Evolutionary conservation across 92 coral and sea anemone genomes (phyloP), one percentile per base, ranked within the genome.

Genomic region (Epizoanthus illoricatus): DNA sequence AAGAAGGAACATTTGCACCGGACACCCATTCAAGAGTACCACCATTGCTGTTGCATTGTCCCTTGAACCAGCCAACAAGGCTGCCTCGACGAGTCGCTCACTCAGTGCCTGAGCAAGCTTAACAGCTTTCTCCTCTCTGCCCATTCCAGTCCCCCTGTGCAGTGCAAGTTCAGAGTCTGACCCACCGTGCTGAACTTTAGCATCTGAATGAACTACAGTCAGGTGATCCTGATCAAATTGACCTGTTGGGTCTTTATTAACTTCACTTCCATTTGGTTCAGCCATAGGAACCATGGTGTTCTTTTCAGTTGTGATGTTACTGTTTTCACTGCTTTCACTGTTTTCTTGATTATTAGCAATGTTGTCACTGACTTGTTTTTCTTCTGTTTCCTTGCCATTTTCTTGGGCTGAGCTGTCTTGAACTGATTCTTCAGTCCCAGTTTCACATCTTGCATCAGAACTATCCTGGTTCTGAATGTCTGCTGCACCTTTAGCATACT

Each of bases 31-130:
- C 57, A 89, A 78, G 15, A 97, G 90, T 54, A 97, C 76, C 5
- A 94, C 94, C 58, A 88, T 86, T 5, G 86, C 98, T 54, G 99
- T 94, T 24, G 92, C 86, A 88, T 97, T 97, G 70, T 97, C 94
- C 49, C 84, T 90, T 18, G 94, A 83, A 3, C 99, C 98, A 65
- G 95, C 98, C 59, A 90, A 78, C 81, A 97, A 67, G 15, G 99
- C 97, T 49, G 94, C 93, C 55, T 94, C 92, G 0, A 97, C 97
- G 60, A 97, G 92, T 24, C 98, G 83, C 79, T 97, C 98, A 78
- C 97, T 89, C 19, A 97, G 75, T 24, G 92, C 97, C 62, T 88
- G 83, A 36, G 94, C 97, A 17, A 97, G 84, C 39, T 71, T 85
- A 39, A 73, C 75, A 62, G 92, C 89, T 47, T 97, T 94, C 16